Percentiles rank a stretch among this genome's conserved stretches.
phyloP scores from a whole-genome alignment of 1,140 invertebrate genomes.

The Trachymyrmex septentrionalis region DNA sequence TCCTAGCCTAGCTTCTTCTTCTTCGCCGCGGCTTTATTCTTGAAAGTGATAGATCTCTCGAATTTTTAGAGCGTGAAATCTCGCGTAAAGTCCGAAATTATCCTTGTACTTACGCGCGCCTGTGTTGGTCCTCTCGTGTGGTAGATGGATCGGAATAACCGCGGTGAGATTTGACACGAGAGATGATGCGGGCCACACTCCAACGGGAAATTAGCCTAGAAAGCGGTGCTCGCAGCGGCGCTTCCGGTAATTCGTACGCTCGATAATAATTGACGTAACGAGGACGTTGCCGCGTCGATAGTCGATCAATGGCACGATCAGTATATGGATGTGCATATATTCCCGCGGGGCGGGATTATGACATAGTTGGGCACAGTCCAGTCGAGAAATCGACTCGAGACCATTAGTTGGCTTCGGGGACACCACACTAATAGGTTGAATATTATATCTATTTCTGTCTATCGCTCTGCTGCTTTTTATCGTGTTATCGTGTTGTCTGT shows the following conservation, averaged over 20 bases:
- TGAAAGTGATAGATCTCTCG: conserved; percentile 18
- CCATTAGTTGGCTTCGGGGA: conserved; percentile 11
- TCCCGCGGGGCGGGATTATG: conserved; percentile 48
- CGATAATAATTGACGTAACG: conserved; percentile 80
- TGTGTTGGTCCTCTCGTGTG: neutral
- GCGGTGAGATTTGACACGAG: conserved; percentile 37
- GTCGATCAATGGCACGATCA: conserved; percentile 73
- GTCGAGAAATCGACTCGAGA: conserved; percentile 37
- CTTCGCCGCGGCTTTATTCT: too few relatives aligned
- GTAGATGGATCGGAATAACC: conserved; percentile 14
- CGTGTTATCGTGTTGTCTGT: neutral
- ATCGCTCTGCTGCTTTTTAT: neutral
- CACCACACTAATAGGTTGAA: neutral
- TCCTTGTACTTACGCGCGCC: neutral
- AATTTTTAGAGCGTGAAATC: conserved; percentile 53
- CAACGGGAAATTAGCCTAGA: conserved; percentile 76
- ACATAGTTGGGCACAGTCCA: conserved; percentile 15
- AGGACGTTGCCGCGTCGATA: conserved; percentile 64
- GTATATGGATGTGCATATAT: conserved; percentile 59
- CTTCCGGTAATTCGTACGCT: conserved; percentile 76
- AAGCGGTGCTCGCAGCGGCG: conserved; percentile 70
- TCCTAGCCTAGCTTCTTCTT: neutral
- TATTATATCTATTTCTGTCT: conserved; percentile 31
- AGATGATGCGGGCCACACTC: conserved; percentile 55
- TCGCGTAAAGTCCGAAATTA: conserved; percentile 36